Conservation (phyloP, 2,113 vertebrate genomes). For the Oxyruncus cristatus region DNA sequence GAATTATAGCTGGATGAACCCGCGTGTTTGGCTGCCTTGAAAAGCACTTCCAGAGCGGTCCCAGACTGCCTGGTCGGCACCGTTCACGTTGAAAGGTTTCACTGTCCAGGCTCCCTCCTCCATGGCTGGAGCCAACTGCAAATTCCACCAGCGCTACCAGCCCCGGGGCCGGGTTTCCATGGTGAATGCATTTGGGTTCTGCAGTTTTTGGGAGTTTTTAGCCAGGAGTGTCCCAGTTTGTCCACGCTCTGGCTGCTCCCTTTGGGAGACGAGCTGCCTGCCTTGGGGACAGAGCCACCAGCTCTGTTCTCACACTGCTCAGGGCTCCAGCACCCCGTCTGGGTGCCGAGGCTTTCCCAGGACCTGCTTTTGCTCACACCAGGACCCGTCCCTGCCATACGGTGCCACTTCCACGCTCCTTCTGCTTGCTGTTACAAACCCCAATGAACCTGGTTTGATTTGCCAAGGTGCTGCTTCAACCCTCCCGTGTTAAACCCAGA, state of each 20-base stretch:
- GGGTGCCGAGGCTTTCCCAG: not conserved
- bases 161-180: not conserved
- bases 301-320: not conserved
- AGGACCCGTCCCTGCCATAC: not conserved
- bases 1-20: not conserved
- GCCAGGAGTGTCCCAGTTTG: not conserved
- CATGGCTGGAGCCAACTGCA: not conserved
- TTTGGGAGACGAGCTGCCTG: not conserved
- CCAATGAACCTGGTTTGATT: rapidly evolving
- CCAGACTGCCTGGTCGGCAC: not conserved
- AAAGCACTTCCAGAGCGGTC: not conserved
- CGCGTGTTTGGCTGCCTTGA: not conserved
- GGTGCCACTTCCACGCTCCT: rapidly evolving
- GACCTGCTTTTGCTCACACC: not conserved
- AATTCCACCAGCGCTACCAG: not conserved
- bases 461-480: not conserved
- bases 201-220: not conserved
- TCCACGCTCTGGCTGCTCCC: not conserved
- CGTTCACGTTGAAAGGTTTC: not conserved
- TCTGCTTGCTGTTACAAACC: rapidly evolving
- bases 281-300: not conserved
- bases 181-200: not conserved
- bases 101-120: not conserved
- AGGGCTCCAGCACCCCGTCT: not conserved
- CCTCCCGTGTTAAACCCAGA: not conserved